These are phyloP conservation scores for Acanthisitta chloris DNA, from an alignment of 2,113 vertebrate genomes.

Conservation along the genomic window DNA sequence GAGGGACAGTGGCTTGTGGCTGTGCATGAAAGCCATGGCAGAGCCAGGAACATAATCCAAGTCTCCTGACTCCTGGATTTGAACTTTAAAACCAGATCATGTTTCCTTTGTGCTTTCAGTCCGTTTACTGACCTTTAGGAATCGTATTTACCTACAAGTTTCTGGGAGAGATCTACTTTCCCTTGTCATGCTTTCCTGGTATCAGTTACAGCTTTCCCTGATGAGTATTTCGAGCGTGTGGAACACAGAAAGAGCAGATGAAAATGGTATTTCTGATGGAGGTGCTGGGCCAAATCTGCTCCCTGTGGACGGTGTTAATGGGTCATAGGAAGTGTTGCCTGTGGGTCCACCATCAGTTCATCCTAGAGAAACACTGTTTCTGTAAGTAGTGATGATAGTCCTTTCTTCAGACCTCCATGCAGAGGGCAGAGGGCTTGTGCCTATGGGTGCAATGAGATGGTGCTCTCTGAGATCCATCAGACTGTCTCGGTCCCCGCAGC, in stretches of 20 bases:
- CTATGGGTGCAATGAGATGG: neutral
- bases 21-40: neutral
- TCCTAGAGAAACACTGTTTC: neutral
- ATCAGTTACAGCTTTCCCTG: constrained; percentile 36
- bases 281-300: neutral
- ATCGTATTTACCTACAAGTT: neutral
- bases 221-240: constrained; percentile 52
- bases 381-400: neutral
- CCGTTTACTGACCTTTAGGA: constrained; percentile 52
- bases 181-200: constrained; percentile 59
- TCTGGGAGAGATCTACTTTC: constrained; percentile 62
- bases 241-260: constrained; percentile 28
- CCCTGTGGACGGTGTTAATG: neutral
- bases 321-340: neutral
- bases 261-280: neutral
- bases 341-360: neutral
- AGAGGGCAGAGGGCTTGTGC: neutral
- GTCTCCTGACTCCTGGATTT: constrained; percentile 41
- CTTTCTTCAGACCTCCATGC: neutral
- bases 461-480: neutral
- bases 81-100: constrained; percentile 54
- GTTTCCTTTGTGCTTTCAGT: constrained; percentile 52
- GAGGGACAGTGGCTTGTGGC: neutral
- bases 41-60: constrained; percentile 40
- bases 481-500: neutral